Evolutionary conservation across 2,888 invertebrate species (phyloP).

Genomic region (Vesta saturnalis): DNA sequence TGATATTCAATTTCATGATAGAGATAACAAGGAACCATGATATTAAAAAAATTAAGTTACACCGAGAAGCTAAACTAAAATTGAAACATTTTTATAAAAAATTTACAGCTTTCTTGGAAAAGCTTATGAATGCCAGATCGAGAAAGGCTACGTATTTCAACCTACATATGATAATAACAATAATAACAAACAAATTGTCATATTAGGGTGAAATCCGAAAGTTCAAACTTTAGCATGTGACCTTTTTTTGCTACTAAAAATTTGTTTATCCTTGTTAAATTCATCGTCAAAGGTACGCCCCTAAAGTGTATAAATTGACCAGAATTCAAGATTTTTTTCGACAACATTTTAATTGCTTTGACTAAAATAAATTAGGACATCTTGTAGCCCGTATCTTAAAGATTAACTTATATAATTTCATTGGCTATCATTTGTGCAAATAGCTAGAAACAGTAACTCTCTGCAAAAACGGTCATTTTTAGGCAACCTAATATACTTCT

Average conservation of each 20-base stretch:
- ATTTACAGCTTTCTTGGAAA: no score
- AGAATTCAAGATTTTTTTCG: neutral
- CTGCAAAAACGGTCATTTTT: neutral
- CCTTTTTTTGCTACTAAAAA: neutral
- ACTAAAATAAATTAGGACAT: neutral
- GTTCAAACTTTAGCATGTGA: neutral
- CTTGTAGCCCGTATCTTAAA: neutral
- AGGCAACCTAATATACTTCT: neutral
- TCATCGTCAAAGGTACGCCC: neutral
- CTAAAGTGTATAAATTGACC: neutral
- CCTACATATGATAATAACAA: neutral
- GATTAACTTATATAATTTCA: neutral
- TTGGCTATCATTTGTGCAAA: neutral
- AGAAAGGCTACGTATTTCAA: neutral
- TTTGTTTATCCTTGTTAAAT: neutral
- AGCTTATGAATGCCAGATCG: neutral
- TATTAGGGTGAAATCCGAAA: neutral
- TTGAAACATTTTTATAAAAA: no score
- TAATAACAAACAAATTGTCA: neutral
- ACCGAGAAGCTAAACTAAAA: no score
- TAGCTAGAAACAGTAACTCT: constrained; percentile 3
- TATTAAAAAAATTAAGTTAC: no score
- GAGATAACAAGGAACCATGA: no score
- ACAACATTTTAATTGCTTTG: neutral
- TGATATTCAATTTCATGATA: no score